Conservation (phyloP, 1,140 invertebrate species). For the Bombus sylvicola region DNA sequence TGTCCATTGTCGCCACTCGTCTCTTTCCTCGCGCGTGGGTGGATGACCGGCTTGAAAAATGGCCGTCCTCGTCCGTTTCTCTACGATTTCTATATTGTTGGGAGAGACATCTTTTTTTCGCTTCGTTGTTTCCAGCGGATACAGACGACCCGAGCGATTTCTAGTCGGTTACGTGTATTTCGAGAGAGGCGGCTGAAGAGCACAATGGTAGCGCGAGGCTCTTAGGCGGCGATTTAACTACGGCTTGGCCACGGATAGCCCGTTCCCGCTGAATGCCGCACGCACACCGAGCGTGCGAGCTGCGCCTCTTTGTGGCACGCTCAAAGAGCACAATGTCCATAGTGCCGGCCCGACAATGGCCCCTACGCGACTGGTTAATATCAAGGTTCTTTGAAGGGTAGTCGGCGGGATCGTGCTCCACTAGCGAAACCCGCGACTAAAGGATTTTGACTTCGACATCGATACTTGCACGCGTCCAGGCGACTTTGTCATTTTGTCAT, state of each 20-base stretch:
- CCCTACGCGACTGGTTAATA: constrained; percentile 74
- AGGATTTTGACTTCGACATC: not conserved
- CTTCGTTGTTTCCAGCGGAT: not conserved
- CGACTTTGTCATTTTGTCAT: too few relatives aligned
- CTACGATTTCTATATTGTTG: not conserved
- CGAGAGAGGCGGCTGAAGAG: constrained; percentile 36
- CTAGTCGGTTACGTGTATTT: not conserved
- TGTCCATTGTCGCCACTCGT: constrained; percentile 52
- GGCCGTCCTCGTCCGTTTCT: constrained; percentile 16
- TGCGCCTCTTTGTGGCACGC: constrained; percentile 67
- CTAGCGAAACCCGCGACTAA: constrained; percentile 35
- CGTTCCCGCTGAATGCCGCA: constrained; percentile 66
- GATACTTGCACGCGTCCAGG: not conserved
- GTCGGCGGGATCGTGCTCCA: constrained; percentile 32
- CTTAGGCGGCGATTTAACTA: constrained; percentile 71
- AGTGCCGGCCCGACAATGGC: constrained; percentile 70
- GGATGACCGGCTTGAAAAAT: constrained; percentile 46
- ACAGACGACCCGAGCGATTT: constrained; percentile 1
- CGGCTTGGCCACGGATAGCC: constrained; percentile 49
- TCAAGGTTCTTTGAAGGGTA: constrained; percentile 76
- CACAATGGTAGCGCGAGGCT: constrained; percentile 66
- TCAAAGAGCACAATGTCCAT: constrained; percentile 76
- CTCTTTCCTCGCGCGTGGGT: constrained; percentile 36
- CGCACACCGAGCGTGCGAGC: constrained; percentile 67
- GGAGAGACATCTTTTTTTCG: not conserved